Percentiles rank a stretch among this genome's conserved stretches.
These are phyloP conservation scores for Eupsilia transversa DNA, from an alignment of 2,888 invertebrate species.

Conservation along the genomic window DNA sequence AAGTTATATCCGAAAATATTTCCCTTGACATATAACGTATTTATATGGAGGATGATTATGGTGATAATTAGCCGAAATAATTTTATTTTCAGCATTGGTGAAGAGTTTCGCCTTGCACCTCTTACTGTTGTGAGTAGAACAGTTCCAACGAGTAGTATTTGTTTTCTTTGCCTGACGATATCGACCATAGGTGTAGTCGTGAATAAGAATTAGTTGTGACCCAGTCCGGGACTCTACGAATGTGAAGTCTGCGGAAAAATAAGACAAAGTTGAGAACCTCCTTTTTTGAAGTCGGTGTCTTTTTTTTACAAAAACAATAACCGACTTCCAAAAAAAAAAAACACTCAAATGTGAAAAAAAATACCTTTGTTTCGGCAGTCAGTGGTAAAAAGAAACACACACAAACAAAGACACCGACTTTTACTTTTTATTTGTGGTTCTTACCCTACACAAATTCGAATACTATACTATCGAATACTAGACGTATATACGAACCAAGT, in stretches of 20 bases:
- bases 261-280: not conserved
- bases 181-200: slow-evolving; percentile 19
- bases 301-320: not conserved
- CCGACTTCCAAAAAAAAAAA: not conserved
- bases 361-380: too few species aligned
- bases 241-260: slow-evolving; percentile 11
- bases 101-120: slow-evolving; percentile 6
- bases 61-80: slow-evolving; percentile 4
- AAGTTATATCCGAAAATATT: slow-evolving; percentile 37
- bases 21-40: slow-evolving; percentile 21
- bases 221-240: slow-evolving; percentile 8
- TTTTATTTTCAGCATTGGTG: slow-evolving; percentile 3
- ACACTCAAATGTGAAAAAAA: not conserved
- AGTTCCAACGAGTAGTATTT: slow-evolving; percentile 16
- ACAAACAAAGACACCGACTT: too few species aligned
- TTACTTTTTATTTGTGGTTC: not conserved
- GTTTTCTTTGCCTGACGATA: not conserved
- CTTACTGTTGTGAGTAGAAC: slow-evolving; percentile 26
- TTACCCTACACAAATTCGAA: not conserved
- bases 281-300: not conserved
- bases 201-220: slow-evolving; percentile 7
- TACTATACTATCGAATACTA: too few species aligned
- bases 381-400: too few species aligned
- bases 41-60: slow-evolving; percentile 47
- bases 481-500: too few species aligned